Evolutionary conservation across 2,113 vertebrate species (phyloP), one percentile per base, ranked within the genome.

Genomic region (Alces alces): DNA sequence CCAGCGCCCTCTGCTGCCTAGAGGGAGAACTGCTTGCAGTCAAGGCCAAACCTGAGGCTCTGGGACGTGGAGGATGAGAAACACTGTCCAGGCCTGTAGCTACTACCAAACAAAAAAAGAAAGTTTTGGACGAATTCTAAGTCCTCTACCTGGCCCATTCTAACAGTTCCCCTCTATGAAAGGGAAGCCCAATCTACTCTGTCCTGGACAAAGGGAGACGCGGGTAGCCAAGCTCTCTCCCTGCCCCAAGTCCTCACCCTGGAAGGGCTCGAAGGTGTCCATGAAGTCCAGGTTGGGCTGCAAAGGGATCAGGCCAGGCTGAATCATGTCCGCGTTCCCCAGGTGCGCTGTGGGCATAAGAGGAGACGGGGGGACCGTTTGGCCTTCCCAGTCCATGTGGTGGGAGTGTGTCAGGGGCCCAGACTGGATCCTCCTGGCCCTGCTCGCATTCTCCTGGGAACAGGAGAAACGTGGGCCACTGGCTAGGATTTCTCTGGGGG

Each of bases 321-420:
- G 99, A 98, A 99, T 99, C 99, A 99, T 99, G 98, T 99, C 99
- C 89, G 99, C 99, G 47, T 99, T 99, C 64, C 99, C 99, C 96
- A 99, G 99, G 96, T 99, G 99, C 70, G 99, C 99, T 99, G 98
- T 64, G 97, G 98, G 96, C 97, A 79, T 47, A 89, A 98, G 91
- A 82, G 95, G 60, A 86, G 21, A 96, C 54, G 90, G 78, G 61
- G 84, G 36, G 6, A 73, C 60, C 25, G 60, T 17, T 52, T 14
- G 1, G 47, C 17, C 70, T 64, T 78, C 85, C 89, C 54, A 39
- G 45, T 28, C 23, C 23, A 33, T 23, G 19, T 3, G 28, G 58
- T 5, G 66, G 36, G 39, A 33, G 76, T 15, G 45, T 0, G 13
- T 4, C 23, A 7, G n/a, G 85, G 76, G 55, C 83, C 82, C 83